Evolutionary conservation across 2,797 vertebrate genomes (phyloP), one percentile per base, ranked within the genome.

Genomic region (Crotalus adamanteus): DNA sequence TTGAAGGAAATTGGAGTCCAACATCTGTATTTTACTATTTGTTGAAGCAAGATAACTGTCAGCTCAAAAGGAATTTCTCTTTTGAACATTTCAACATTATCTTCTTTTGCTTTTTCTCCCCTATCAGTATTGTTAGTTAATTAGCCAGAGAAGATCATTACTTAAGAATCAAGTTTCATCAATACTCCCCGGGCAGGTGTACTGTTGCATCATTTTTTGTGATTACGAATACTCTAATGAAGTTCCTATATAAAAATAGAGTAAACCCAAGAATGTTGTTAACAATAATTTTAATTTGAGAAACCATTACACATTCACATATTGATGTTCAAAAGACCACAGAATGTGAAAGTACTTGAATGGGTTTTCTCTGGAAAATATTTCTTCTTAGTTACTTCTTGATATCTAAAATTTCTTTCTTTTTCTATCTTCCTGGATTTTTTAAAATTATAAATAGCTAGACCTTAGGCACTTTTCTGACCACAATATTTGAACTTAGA

Each of bases 31-130:
- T 8, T 37, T 3, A 73, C 2, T 73, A 73, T 73, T 37, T 73
- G 69, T 31, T 37, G 69, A 37, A 73, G 31, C 16, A 73, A 73
- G 31, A 37, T 73, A 73, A 8, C n/a, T 0, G 0, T 51, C 73
- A 78, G 26, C 69, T 37, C 31, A 73, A 20, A 37, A 1, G 0
- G 14, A 89, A 31, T 11, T 13, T 93, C 89, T 78, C 22, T 86
- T 37, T 87, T 60, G 42, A 90, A 25, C 12, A 90, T 2, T 73
- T 73, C 28, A 14, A 12, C 9, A 42, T 51, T 22, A 0, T 65
- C 11, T 25, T 51, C 9, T 16, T 55, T 59, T 51, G 26, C 20
- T n/a, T 87, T 88, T 90, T 56, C 42, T 63, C 42, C 5, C 16
- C 53, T 65, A 78, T 57, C 25, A 69, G 5, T 53, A 20, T 42